Evolutionary conservation across 2,113 vertebrate genomes (phyloP), one percentile per base, ranked within the genome.

Genomic region (Poeciliopsis turrubarensis): DNA sequence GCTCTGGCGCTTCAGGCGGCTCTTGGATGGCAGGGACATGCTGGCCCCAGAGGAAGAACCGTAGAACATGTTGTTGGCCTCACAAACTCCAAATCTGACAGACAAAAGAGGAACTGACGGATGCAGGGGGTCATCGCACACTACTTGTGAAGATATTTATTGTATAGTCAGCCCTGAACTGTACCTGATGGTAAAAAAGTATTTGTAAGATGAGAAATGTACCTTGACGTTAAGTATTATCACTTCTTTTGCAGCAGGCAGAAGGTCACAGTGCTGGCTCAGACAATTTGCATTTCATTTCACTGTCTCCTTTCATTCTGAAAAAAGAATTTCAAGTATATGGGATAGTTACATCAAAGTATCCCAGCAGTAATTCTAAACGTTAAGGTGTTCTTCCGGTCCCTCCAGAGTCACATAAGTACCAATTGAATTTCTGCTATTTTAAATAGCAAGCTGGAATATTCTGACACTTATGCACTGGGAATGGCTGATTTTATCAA

Each of bases 1-100:
- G 91, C 96, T 94, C 93, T 98, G 97, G 15, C 97, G 95, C 89
- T 97, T 98, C 80, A 98, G 92, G 12, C 95, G 96, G 91, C 75
- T 95, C 92, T 98, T 99, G 89, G 96, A 94, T 0, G 97, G 97
- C 0, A 97, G 96, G 72, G 96, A 95, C 97, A 97, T 96, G 89
- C 92, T 93, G 76, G 94, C 92, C 89, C 92, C 92, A 1, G 94
- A 94, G 8, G 96, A 95, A 7, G 96, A 95, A 77, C 96, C 96
- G 86, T 98, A 98, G 71, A 99, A 98, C 97, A 99, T 97, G 44
- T 32, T 84, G 51, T 72, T 70, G 77, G 68, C 34, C 77, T 73
- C 80, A 73, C 84, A 81, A 64, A 74, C 70, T 81, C 82, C 86
- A 87, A 83, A 86, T 78, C 91, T 92, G 76, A 27, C 34, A 83